Conservation (phyloP, 35 echinoderm and acorn worm genomes). For the Apostichopus californicus region DNA sequence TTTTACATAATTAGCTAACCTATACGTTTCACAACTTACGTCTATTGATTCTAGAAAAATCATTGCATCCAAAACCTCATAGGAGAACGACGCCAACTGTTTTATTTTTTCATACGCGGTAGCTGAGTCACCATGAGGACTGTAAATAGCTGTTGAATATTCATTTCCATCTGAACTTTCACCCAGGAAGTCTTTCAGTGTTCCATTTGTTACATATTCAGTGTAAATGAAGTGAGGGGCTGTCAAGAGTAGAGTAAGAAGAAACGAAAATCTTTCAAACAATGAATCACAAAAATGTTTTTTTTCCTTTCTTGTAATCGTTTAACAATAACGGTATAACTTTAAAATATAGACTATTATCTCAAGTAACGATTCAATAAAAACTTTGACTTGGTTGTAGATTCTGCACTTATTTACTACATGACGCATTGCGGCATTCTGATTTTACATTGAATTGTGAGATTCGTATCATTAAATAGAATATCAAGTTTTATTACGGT, state of each 20-base stretch:
- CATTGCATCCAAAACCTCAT: not conserved
- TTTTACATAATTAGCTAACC: no score
- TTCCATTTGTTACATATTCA: slow-evolving; percentile 1
- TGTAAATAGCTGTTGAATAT: not conserved
- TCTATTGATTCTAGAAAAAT: slow-evolving; percentile 18
- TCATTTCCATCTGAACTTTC: not conserved
- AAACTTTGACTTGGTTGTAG: no score
- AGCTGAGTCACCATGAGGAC: not conserved
- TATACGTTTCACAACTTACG: not conserved
- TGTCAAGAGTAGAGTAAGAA: not conserved
- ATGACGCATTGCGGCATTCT: no score
- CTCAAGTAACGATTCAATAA: no score
- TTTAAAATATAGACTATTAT: no score
- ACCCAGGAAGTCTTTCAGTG: not conserved
- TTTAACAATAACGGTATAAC: no score
- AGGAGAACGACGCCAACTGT: not conserved
- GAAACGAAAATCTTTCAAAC: no score
- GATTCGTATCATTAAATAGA: no score
- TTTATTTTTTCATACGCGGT: not conserved
- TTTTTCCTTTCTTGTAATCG: no score
- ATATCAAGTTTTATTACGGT: not conserved
- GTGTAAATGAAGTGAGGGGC: slow-evolving; percentile 22
- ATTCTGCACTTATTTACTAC: no score
- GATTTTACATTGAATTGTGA: no score
- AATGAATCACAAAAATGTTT: not conserved